Evolutionary conservation across 1,140 invertebrate genomes (phyloP), one percentile per base, ranked within the genome.

Genomic region (Drosophila nannoptera): DNA sequence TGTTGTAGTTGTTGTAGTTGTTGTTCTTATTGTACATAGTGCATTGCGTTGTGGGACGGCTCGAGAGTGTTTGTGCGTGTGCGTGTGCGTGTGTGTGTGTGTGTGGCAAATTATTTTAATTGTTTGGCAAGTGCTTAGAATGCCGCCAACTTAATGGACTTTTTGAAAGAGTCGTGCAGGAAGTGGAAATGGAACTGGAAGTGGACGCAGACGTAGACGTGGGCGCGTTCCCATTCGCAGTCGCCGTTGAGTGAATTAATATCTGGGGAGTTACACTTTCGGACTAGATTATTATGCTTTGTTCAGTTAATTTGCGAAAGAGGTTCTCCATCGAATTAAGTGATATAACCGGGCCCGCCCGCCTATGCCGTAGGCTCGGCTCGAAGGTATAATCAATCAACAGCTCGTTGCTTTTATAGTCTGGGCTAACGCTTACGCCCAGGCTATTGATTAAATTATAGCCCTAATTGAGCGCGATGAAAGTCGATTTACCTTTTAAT

Each of bases 81-180:
- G 22, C 1, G 22, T 22, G 22, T 22, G 22, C 22, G 22, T 22
- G 22, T 22, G 22, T 22, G 22, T 22, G 22, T 22, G 22, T 22
- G 69, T 83, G 80, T 83, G 80, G 80, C 62, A 84, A 83, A 83
- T 83, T 83, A 83, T 84, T 83, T 83, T 83, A 83, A 83, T 83
- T 83, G 80, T 83, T 83, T 83, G 53, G 80, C 81, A 83, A 83
- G 80, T 84, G 80, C 80, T 84, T 65, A 69, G 76, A 73, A 84
- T 84, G 73, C 80, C 80, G 65, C 72, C 61, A 75, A 73, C 76
- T 70, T 84, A 84, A 84, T 84, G 81, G 80, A 74, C 76, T 84
- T 60, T 63, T 72, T 59, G 68, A 67, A 49, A 56, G 42, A 50
- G 49, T 6, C 45, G 3, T 12, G 46, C 36, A 35, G 69, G 61